These are phyloP conservation scores for Pterostichus niger DNA, from an alignment of 2,888 invertebrate species.

Conservation along the genomic window DNA sequence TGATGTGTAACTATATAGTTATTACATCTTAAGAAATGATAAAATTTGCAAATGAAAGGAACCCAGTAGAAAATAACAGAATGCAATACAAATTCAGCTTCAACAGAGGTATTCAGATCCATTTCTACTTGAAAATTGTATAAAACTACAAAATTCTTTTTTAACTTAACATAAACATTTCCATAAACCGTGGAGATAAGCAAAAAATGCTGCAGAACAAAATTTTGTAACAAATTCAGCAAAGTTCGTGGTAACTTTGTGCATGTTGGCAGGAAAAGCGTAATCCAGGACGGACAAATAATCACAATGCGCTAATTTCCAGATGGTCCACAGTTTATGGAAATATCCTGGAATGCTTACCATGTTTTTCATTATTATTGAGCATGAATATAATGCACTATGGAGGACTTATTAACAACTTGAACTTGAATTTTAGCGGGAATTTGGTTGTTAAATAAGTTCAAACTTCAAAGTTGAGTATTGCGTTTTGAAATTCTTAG, in stretches of 20 bases:
- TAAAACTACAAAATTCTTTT: constrained; percentile 62
- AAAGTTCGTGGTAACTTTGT: background rate
- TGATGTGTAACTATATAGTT: too few relatives aligned
- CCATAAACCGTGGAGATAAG: constrained; percentile 24
- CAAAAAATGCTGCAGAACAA: constrained; percentile 12
- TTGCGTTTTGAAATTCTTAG: background rate
- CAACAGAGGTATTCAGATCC: constrained; percentile 56
- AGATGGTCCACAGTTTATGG: constrained; percentile 16
- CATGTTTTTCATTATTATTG: constrained; percentile 45
- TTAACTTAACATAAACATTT: background rate
- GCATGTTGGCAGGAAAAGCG: constrained; percentile 33
- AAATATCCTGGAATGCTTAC: constrained; percentile 49
- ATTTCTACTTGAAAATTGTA: constrained; percentile 57
- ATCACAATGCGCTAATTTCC: constrained; percentile 15
- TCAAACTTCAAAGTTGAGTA: constrained; percentile 26
- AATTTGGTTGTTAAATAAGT: background rate
- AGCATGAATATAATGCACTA: constrained; percentile 61
- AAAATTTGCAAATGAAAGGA: background rate
- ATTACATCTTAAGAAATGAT: too few relatives aligned
- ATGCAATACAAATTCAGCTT: constrained; percentile 28
- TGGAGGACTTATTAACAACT: constrained; percentile 53
- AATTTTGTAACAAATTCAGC: constrained; percentile 8
- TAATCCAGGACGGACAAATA: constrained; percentile 58
- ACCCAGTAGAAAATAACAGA: background rate
- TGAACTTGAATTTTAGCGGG: constrained; percentile 1